Percentiles rank a stretch among this genome's conserved stretches.
Evolutionary conservation across 2,113 vertebrate species (phyloP).

Genomic region (Himantopus leucocephalus): DNA sequence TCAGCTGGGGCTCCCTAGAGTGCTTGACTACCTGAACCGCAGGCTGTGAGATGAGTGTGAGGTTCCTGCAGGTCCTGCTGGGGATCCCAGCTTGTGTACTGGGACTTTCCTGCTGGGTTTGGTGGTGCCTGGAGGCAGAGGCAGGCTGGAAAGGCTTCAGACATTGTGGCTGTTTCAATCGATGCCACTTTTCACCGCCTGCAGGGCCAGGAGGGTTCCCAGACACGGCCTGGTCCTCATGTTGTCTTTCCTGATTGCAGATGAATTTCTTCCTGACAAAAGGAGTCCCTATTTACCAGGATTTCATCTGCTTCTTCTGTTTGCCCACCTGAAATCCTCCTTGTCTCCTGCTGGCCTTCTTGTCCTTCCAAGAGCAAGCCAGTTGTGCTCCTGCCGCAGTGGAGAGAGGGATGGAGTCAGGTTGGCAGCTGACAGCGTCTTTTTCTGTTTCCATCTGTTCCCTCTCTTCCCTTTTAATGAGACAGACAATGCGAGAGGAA

Average conservation of each 20-base stretch:
- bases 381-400: neutral
- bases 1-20: neutral
- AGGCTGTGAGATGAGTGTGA: neutral
- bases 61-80: neutral
- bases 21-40: neutral
- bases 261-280: neutral
- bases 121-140: neutral
- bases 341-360: neutral
- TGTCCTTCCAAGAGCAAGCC: conserved; percentile 15
- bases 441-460: conserved; percentile 66
- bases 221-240: neutral
- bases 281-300: neutral
- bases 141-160: neutral
- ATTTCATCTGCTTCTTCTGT: neutral
- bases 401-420: neutral
- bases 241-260: neutral
- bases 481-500: conserved; percentile 34
- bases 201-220: neutral
- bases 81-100: neutral
- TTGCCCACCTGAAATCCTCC: neutral
- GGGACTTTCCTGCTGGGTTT: neutral
- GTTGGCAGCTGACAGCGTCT: conserved; percentile 42
- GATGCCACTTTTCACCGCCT: neutral
- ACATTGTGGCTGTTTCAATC: neutral
- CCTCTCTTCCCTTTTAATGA: conserved; percentile 58